Conservation (phyloP, 2,888 invertebrate genomes). For the Poecilus cupreus region DNA sequence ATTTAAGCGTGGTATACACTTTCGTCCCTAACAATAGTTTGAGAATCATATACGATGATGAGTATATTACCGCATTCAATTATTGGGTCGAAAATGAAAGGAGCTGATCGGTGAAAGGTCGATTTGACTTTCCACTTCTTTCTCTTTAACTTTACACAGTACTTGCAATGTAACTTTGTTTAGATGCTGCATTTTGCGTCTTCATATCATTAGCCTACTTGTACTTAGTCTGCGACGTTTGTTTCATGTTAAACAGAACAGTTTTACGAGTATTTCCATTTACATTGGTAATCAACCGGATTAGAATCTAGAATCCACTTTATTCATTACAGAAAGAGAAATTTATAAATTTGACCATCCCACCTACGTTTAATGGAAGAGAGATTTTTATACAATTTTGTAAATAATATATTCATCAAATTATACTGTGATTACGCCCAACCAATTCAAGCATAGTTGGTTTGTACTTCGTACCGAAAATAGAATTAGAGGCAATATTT, state of each 20-base stretch:
- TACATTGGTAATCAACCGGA: slow-evolving; percentile 6
- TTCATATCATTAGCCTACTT: slow-evolving; percentile 58
- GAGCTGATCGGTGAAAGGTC: slow-evolving; percentile 59
- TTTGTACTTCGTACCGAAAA: too few species aligned
- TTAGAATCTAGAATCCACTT: neutral
- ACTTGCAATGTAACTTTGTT: slow-evolving; percentile 14
- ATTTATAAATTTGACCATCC: too few species aligned
- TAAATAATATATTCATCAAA: too few species aligned
- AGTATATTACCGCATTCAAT: slow-evolving; percentile 51
- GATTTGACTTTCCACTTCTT: slow-evolving; percentile 55
- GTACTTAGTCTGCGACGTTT: neutral
- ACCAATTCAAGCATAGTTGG: too few species aligned
- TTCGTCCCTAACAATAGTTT: slow-evolving; percentile 43
- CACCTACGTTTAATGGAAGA: too few species aligned
- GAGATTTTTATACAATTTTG: too few species aligned
- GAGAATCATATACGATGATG: slow-evolving; percentile 15
- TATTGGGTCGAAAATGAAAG: slow-evolving; percentile 61
- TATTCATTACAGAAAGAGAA: neutral
- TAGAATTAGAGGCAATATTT: too few species aligned
- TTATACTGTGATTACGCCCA: too few species aligned
- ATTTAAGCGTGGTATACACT: neutral
- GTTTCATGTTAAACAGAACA: neutral
- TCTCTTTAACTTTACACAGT: slow-evolving; percentile 30
- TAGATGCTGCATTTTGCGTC: slow-evolving; percentile 22
- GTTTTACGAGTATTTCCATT: slow-evolving; percentile 27